phyloP scores from a whole-genome alignment of 2,888 invertebrate genomes.

The Drosophila monieri region DNA sequence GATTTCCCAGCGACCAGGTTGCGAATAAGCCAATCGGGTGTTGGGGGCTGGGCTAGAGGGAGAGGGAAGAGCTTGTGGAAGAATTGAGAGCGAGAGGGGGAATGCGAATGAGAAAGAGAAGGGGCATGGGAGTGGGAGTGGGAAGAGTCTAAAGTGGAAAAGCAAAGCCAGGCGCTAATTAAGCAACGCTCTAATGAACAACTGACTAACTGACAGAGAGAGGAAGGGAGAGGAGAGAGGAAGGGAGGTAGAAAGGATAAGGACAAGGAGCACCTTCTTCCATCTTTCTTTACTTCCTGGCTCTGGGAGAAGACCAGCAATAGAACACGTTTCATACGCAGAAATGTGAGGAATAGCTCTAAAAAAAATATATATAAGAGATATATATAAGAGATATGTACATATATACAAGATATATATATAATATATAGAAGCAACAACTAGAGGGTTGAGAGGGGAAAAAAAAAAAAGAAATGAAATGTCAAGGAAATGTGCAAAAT shows the following conservation, averaged over 20 bases:
- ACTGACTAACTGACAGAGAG: conserved; percentile 38
- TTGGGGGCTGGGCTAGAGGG: not conserved
- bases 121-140: not conserved
- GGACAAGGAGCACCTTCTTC: no score
- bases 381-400: not conserved
- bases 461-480: conserved; percentile 67
- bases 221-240: no score
- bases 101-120: conserved; percentile 4
- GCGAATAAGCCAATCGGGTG: conserved; percentile 3
- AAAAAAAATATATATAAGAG: not conserved
- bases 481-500: conserved; percentile 78
- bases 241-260: no score
- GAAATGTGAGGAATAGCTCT: conserved; percentile 18
- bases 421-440: conserved; percentile 16
- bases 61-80: no score
- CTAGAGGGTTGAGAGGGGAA: conserved; percentile 3
- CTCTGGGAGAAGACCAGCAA: conserved; percentile 35
- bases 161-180: conserved; percentile 59
- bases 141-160: conserved; percentile 13
- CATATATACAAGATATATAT: not conserved
- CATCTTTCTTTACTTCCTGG: conserved; percentile 33
- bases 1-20: not conserved
- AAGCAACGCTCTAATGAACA: conserved; percentile 75
- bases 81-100: conserved; percentile 7
- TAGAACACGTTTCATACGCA: conserved; percentile 44